Evolutionary conservation across 2,888 invertebrate genomes (phyloP).

Genomic region (Ennomos fuscantarius): DNA sequence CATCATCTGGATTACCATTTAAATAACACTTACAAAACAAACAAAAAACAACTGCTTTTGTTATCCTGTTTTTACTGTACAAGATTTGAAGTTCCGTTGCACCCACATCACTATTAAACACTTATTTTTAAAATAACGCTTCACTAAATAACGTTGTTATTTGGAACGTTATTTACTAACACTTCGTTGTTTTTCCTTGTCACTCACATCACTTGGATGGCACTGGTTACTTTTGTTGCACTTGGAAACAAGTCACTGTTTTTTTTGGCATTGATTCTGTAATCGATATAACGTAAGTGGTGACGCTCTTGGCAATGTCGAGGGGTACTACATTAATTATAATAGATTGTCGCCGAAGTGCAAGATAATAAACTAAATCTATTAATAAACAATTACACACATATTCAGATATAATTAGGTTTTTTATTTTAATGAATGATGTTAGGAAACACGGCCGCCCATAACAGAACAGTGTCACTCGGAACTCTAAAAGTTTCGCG

Average conservation of each 20-base stretch:
- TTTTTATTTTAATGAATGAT: too few species aligned
- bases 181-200: conserved; percentile 11
- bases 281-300: conserved; percentile 39
- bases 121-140: background rate
- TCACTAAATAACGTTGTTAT: conserved; percentile 8
- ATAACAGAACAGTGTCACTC: too few species aligned
- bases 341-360: conserved; percentile 44
- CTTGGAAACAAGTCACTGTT: conserved; percentile 6
- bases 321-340: conserved; percentile 12
- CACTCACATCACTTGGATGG: conserved; percentile 22
- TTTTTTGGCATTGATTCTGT: conserved; percentile 33
- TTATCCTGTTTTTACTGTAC: background rate
- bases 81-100: conserved; percentile 4
- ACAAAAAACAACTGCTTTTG: conserved; percentile 6
- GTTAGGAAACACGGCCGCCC: too few species aligned
- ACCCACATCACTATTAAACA: conserved; percentile 10
- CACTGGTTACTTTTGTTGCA: conserved; percentile 21
- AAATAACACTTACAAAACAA: conserved; percentile 28
- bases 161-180: conserved; percentile 10
- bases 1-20: conserved; percentile 65
- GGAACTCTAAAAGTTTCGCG: too few species aligned
- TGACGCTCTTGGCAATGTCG: conserved; percentile 49
- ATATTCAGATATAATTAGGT: background rate
- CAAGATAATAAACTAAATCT: conserved; percentile 7
- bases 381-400: conserved; percentile 7